Base-by-base conservation (phyloP, 2,888 invertebrate genomes). In the Auanema freiburgensis region DNA sequence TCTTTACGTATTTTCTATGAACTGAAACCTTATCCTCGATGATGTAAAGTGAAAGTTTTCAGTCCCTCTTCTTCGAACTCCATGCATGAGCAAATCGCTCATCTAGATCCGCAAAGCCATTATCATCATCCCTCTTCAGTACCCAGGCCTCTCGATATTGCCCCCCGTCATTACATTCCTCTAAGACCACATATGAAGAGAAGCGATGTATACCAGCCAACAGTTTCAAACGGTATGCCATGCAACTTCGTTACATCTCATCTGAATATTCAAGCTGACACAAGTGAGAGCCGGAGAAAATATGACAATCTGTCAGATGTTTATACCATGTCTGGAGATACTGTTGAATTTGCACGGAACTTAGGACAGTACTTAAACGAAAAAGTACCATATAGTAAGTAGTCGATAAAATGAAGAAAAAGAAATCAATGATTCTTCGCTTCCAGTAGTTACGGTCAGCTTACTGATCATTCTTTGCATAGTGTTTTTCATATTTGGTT, bases 301-400 rank as follows among this genome's bases (percentile, higher is more conserved):
- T 65, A 65, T 54, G 73, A 73, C 25, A 64, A 65, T 18, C 46
- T 74, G 2, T 57, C 62, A 0, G 80, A 80, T 16, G 80, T 80
- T 16, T 78, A 78, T 58, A 74, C 76, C 0, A 70, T 64, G 57
- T 69, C 71, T n/a, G 79, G 72, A 5, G 80, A 80, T 57, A 80
- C 79, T 14, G 74, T 73, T 6, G 77, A 80, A 55, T 80, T 80
- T 52, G 79, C 79, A n/a, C 60, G 67, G 53, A 79, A 80, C 44
- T 61, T 80, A 44, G 69, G 74, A 23, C 71, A 71, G 21, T 80
- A 80, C 58, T 50, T 80, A 16, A 72, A 73, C 58, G 73, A 79
- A 41, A 56, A 67, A 42, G 71, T 81, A n/a, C 80, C 81, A 3
- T 68, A 67, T 33, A 65, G 69, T 67, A 42, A 63, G 63, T 50